A percentile compares a stretch with the other conserved stretches of the same genome.
These are phyloP conservation scores for Tridacna crocea DNA, from an alignment of 2,888 invertebrate genomes.

Conservation along the genomic window DNA sequence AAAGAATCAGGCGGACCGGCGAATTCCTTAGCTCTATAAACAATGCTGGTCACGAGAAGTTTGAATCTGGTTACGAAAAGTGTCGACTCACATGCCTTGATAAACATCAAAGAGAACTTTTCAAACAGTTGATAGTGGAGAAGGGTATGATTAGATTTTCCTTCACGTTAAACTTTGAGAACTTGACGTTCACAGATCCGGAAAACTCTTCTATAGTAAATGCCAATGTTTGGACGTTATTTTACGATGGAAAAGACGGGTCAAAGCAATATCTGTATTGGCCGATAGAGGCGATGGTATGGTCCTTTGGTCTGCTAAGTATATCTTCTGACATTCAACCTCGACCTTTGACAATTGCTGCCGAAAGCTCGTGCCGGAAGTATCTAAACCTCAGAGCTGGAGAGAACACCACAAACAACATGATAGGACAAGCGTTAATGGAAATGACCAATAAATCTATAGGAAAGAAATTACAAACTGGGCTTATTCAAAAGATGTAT, in stretches of 20 bases:
- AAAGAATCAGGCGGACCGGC: no score
- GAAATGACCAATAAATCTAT: neutral
- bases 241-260: conserved; percentile 8
- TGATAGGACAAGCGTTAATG: neutral
- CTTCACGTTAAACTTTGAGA: neutral
- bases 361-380: neutral
- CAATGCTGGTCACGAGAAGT: no score
- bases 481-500: neutral
- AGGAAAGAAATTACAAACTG: neutral
- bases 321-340: neutral
- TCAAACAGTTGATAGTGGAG: neutral
- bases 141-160: neutral
- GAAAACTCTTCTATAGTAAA: neutral
- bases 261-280: conserved; percentile 19
- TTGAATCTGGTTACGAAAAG: no score
- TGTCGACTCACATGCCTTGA: neutral
- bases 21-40: neutral
- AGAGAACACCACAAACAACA: neutral
- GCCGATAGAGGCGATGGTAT: conserved; percentile 18
- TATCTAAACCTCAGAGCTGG: neutral
- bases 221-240: conserved; percentile 8
- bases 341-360: neutral
- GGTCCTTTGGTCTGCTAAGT: conserved; percentile 20
- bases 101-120: neutral
- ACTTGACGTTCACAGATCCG: neutral